These are phyloP conservation scores for Physella acuta DNA, from an alignment of 1,140 invertebrate species.

Conservation along the genomic window DNA sequence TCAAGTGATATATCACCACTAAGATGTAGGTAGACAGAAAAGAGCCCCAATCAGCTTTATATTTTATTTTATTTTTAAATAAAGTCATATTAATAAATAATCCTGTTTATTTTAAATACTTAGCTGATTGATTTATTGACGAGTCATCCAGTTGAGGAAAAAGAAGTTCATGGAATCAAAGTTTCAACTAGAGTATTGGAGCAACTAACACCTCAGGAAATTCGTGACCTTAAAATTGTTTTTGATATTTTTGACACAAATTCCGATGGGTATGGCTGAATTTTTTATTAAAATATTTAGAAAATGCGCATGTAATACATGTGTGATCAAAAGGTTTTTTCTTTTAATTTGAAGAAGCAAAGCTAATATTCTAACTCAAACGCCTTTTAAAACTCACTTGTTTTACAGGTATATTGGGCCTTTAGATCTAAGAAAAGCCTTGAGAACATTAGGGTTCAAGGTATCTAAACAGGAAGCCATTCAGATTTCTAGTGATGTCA, in stretches of 20 bases:
- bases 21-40: no score
- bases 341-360: no score
- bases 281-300: not conserved
- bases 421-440: constrained; percentile 46
- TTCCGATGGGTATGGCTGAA: constrained; percentile 46
- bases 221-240: constrained; percentile 51
- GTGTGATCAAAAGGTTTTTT: no score
- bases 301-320: no score
- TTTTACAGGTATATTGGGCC: constrained; percentile 48
- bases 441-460: constrained; percentile 54
- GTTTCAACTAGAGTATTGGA: constrained; percentile 49
- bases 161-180: constrained; percentile 55
- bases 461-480: constrained; percentile 48
- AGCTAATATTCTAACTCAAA: no score
- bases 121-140: constrained; percentile 54
- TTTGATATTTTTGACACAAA: constrained; percentile 57
- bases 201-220: constrained; percentile 54
- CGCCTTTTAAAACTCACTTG: no score
- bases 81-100: not conserved
- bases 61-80: not conserved
- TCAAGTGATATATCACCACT: no score
- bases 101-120: not conserved
- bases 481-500: constrained; percentile 43
- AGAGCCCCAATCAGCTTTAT: no score
- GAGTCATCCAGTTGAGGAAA: constrained; percentile 49